Conservation (phyloP, 1,140 invertebrate species). For the Drosophila serrata region DNA sequence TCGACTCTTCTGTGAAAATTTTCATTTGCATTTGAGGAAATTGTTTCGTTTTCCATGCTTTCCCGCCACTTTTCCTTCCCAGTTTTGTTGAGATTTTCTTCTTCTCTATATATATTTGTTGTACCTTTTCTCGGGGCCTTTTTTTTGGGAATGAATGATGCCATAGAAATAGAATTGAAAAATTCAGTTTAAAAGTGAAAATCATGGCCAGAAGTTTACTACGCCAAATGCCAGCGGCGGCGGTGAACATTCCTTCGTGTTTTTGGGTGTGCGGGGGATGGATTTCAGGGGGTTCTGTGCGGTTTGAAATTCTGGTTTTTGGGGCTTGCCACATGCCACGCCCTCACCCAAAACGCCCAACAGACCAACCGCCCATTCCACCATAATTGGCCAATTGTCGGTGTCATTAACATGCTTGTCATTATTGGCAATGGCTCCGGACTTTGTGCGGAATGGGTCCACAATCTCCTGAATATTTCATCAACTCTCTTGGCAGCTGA, state of each 20-base stretch:
- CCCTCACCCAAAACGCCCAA: background rate
- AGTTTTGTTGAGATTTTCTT: conserved; percentile 18
- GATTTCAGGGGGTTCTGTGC: background rate
- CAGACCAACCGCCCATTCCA: conserved; percentile 23
- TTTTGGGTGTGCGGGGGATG: background rate
- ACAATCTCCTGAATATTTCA: conserved; percentile 72
- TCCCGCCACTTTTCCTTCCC: background rate
- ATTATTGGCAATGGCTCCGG: conserved; percentile 56
- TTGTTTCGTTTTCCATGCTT: conserved; percentile 44
- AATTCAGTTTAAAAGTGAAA: conserved; percentile 43
- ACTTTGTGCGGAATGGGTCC: conserved; percentile 19
- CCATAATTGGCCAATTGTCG: conserved; percentile 75
- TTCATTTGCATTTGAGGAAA: conserved; percentile 70
- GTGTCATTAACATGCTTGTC: conserved; percentile 70
- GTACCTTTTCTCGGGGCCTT: conserved; percentile 2
- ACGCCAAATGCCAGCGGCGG: background rate
- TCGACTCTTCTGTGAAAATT: conserved; percentile 29
- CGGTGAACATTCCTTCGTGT: conserved; percentile 13
- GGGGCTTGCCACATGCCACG: conserved; percentile 21
- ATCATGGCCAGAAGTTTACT: conserved; percentile 39
- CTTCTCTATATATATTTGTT: too few relatives aligned
- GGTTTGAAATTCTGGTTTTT: conserved; percentile 42
- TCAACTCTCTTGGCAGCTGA: conserved; percentile 46
- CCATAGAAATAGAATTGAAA: conserved; percentile 36
- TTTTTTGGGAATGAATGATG: conserved; percentile 19